Evolutionary conservation across 2,113 vertebrate species (phyloP).

Genomic region (Hassar affinis): DNA sequence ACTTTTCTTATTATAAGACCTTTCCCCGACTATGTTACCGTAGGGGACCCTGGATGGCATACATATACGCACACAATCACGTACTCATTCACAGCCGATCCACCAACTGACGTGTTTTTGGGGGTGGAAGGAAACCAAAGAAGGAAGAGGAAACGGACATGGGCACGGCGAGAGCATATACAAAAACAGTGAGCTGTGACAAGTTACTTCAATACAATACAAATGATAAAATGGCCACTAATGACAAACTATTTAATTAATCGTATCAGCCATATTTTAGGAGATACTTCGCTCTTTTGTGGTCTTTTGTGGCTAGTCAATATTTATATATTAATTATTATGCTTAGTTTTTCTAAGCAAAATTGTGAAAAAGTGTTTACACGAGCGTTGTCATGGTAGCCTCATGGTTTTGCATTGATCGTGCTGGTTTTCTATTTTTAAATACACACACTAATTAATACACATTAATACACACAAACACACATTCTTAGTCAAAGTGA

Average conservation of each 20-base stretch:
- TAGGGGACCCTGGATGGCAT: background rate
- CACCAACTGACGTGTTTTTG: background rate
- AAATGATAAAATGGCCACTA: too few relatives aligned
- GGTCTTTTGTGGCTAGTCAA: background rate
- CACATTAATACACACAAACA: too few relatives aligned
- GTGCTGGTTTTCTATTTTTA: background rate
- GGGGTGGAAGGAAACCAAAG: background rate
- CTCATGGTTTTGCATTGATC: background rate
- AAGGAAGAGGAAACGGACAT: background rate
- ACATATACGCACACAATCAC: background rate
- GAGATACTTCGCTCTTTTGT: background rate
- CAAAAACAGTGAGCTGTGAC: background rate
- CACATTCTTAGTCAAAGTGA: background rate
- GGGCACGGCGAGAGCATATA: background rate
- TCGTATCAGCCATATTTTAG: background rate
- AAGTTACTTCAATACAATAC: background rate
- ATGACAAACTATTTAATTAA: background rate
- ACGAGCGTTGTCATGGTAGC: background rate
- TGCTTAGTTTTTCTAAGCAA: background rate
- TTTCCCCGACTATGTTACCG: too few relatives aligned
- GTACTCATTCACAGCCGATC: background rate
- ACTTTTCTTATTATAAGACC: background rate
- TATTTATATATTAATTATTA: background rate
- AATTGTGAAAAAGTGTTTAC: background rate
- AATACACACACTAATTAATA: too few relatives aligned